phyloP scores from a whole-genome alignment of 2,888 invertebrate species.

The Loripinus fragilis region DNA sequence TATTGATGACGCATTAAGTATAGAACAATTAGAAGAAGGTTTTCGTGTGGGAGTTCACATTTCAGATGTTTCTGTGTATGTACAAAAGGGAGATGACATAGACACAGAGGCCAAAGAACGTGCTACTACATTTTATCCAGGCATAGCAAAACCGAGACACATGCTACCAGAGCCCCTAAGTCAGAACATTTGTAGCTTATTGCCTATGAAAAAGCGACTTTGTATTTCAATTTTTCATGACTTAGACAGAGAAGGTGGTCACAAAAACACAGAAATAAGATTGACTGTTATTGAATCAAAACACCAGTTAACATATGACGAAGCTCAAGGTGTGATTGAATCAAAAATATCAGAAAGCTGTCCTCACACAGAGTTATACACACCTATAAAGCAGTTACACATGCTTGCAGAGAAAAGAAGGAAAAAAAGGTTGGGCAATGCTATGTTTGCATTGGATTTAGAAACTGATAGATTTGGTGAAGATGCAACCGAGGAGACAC shows the following conservation, averaged over 20 bases:
- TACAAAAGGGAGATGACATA: slow-evolving; percentile 30
- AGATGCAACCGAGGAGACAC: slow-evolving; percentile 17
- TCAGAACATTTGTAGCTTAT: slow-evolving; percentile 42
- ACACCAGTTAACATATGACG: slow-evolving; percentile 37
- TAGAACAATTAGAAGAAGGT: slow-evolving; percentile 27
- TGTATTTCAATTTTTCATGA: slow-evolving; percentile 55
- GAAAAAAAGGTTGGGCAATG: slow-evolving; percentile 36
- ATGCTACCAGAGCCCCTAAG: slow-evolving; percentile 58
- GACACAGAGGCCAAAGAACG: slow-evolving; percentile 56
- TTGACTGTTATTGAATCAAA: slow-evolving; percentile 41
- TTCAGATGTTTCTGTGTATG: slow-evolving; percentile 54
- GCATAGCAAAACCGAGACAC: slow-evolving; percentile 31
- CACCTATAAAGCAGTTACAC: slow-evolving; percentile 40
- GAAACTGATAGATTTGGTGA: slow-evolving; percentile 32
- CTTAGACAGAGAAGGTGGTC: slow-evolving; percentile 29
- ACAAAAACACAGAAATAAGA: slow-evolving; percentile 16
- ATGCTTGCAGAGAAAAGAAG: slow-evolving; percentile 44
- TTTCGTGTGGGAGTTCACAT: slow-evolving; percentile 57
- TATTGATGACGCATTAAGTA: slow-evolving; percentile 58
- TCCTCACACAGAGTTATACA: not conserved
- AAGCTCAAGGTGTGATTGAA: slow-evolving; percentile 42
- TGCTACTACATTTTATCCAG: slow-evolving; percentile 49
- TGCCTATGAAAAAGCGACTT: slow-evolving; percentile 45
- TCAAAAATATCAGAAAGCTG: not conserved
- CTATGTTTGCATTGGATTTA: slow-evolving; percentile 42